Evolutionary conservation across 2,888 invertebrate genomes (phyloP), one percentile per base, ranked within the genome.

Genomic region (Diloba caeruleocephala): DNA sequence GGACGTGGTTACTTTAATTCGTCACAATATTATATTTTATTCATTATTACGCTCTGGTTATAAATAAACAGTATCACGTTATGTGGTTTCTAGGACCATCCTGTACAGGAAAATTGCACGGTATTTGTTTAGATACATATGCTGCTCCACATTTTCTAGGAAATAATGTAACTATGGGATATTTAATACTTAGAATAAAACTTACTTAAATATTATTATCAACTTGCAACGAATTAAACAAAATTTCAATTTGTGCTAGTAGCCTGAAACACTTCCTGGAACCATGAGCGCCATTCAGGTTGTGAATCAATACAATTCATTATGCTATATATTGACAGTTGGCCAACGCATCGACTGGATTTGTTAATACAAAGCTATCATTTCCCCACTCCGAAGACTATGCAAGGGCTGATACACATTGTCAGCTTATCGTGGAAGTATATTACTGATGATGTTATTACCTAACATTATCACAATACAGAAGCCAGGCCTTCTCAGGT

Each of bases 391-490:
- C n/a, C n/a, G n/a, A n/a, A n/a, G n/a, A n/a, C n/a, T n/a, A n/a
- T n/a, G n/a, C n/a, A n/a, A n/a, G n/a, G n/a, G n/a, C n/a, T n/a
- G n/a, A n/a, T n/a, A n/a, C n/a, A n/a, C n/a, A n/a, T n/a, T n/a
- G n/a, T n/a, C n/a, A n/a, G n/a, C n/a, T n/a, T n/a, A n/a, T n/a
- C n/a, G n/a, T n/a, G n/a, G n/a, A n/a, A n/a, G n/a, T n/a, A n/a
- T n/a, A n/a, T n/a, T n/a, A n/a, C n/a, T n/a, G n/a, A n/a, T 21
- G 36, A 39, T 17, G 6, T 9, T 21, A 36, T 41, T 19, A 34
- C 10, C 9, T 31, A 54, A 69, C 60, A 66, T 78, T 85, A 82
- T 79, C 83, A 82, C 84, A 79, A 76, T 81, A 50, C 57, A 62
- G 38, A 71, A 69, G 70, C 74, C 58, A 59, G 62, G 48, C 61